Evolutionary conservation across 2,888 invertebrate species (phyloP).

Genomic region (Biston betularia): DNA sequence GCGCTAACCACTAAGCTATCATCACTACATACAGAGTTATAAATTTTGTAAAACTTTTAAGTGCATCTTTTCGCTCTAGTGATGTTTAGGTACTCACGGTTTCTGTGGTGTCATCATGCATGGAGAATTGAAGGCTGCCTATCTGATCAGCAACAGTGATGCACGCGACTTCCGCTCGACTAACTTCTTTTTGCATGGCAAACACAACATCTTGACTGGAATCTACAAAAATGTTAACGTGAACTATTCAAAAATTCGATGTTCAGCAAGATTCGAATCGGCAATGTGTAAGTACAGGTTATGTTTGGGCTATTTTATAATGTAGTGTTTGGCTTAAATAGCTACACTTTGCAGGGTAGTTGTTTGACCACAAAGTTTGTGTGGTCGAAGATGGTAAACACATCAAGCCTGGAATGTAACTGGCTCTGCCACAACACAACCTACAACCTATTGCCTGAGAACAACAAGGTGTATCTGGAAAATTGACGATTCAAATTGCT

Average conservation of each 20-base stretch:
- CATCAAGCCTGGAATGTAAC: too few relatives aligned
- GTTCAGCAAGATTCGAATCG: neutral
- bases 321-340: too few relatives aligned
- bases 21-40: too few relatives aligned
- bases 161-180: constrained; percentile 67
- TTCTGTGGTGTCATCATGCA: constrained; percentile 61
- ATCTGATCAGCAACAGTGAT: constrained; percentile 64
- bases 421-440: too few relatives aligned
- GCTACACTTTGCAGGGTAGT: too few relatives aligned
- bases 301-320: too few relatives aligned
- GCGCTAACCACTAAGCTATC: too few relatives aligned
- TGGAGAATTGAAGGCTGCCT: constrained; percentile 54
- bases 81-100: constrained; percentile 69
- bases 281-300: too few relatives aligned
- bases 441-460: neutral
- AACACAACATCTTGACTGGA: constrained; percentile 6
- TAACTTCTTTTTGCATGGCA: constrained; percentile 63
- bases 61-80: too few relatives aligned
- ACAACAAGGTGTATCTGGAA: neutral
- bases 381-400: too few relatives aligned
- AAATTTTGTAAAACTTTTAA: too few relatives aligned
- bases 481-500: neutral
- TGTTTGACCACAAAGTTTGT: too few relatives aligned
- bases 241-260: neutral
- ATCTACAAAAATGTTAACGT: constrained; percentile 8